Base-by-base conservation (phyloP, 2,113 vertebrate genomes). In the Thalassarche chlororhynchos region DNA sequence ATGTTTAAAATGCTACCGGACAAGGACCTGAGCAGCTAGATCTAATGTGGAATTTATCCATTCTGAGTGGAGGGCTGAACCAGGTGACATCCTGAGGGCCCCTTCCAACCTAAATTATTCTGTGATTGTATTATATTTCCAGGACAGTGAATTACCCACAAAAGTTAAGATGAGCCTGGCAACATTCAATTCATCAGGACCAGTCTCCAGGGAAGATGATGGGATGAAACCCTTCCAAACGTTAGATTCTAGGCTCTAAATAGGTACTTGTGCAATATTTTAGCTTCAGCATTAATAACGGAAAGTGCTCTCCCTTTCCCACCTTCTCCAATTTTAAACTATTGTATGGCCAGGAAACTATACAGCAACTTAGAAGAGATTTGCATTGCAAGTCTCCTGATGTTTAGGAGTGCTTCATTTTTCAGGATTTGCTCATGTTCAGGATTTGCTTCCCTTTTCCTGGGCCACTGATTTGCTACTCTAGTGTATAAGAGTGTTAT, bases 321-420 rank as follows among this genome's bases (percentile, higher is more conserved):
- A 46, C 2, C 5, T 64, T 83, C n/a, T 76, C 13, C 8, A 42
- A 14, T 38, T 84, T 84, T 47, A 46, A 80, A 32, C 1, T 38
- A 8, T 36, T 42, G 4, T 14, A 10, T 47, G 6, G 1, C 1
- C 3, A n/a, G 7, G 23, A 52, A n/a, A 54, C 2, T 16, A 17
- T 5, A 51, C 8, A 47, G 8, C 4, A 55, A 42, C 3, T 69
- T 61, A 34, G 26, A 44, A 80, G 12, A 74, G 2, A 7, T 65
- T 84, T 77, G 46, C 8, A 44, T 20, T 47, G 8, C n/a, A 68
- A 84, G 16, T 17, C 17, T 61, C 26, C 29, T 44, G 5, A 38
- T 52, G 5, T 42, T 83, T 5, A 29, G 38, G 8, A 79, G 4
- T 70, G 8, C 1, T 44, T 51, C 6, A 1, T 76, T 88, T 88